Conservation (phyloP, 2,113 vertebrate species). For the Oreochromis tanganicae region DNA sequence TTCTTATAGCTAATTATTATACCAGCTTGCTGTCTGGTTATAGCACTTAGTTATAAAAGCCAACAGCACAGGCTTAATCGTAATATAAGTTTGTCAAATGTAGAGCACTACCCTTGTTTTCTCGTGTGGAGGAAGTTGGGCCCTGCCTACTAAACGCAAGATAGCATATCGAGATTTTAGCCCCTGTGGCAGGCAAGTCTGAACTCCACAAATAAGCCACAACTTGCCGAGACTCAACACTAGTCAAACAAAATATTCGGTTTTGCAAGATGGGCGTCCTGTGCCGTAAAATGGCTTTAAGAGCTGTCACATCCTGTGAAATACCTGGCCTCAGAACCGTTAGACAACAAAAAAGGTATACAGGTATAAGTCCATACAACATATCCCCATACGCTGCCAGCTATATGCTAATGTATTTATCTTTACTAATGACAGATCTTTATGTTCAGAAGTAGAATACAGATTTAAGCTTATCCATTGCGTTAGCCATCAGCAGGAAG, state of each 20-base stretch:
- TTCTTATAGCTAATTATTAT: not conserved
- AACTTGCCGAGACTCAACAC: slow-evolving; percentile 57
- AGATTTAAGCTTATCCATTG: not conserved
- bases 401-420: not conserved
- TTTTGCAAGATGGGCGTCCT: slow-evolving; percentile 59
- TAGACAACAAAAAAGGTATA: not conserved
- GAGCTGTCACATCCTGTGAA: slow-evolving; percentile 36
- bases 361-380: not conserved
- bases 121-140: not conserved
- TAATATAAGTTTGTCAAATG: not conserved
- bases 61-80: not conserved
- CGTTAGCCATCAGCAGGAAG: not conserved
- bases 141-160: not conserved
- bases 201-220: slow-evolving; percentile 69
- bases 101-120: not conserved
- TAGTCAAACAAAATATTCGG: slow-evolving; percentile 43
- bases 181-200: slow-evolving; percentile 17
- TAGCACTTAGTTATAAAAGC: not conserved
- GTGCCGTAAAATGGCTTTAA: slow-evolving; percentile 26
- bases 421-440: not conserved
- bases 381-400: not conserved
- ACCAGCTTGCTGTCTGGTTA: not conserved
- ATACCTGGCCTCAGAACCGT: slow-evolving; percentile 33
- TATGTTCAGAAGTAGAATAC: not conserved
- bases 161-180: not conserved